phyloP scores from a whole-genome alignment of 2,888 invertebrate genomes.

The Pachydiplax longipennis region DNA sequence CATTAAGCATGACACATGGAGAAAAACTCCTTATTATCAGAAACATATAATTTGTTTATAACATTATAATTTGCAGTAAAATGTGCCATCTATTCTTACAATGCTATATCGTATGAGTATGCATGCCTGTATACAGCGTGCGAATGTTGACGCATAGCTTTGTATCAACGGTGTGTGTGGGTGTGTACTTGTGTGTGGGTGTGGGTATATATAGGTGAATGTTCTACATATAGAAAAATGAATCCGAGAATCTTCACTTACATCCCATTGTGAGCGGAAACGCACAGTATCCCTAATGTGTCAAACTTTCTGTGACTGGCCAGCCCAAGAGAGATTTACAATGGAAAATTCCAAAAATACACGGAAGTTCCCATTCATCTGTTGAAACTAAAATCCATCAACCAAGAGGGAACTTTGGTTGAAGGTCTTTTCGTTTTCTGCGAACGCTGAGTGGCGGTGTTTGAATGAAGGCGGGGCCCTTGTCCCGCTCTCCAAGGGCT shows the following conservation, averaged over 20 bases:
- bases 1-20: too few species aligned
- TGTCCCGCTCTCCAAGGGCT: neutral
- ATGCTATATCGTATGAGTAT: too few species aligned
- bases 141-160: too few species aligned
- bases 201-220: too few species aligned
- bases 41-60: too few species aligned
- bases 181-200: neutral
- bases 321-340: neutral
- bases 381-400: neutral
- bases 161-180: neutral
- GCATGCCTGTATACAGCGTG: too few species aligned
- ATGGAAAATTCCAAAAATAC: neutral
- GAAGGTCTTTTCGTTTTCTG: neutral
- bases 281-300: neutral
- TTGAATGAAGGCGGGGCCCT: neutral
- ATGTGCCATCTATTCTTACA: too few species aligned
- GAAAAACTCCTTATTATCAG: too few species aligned
- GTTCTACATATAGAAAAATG: neutral
- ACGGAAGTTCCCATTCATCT: neutral
- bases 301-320: neutral
- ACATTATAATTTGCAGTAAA: too few species aligned
- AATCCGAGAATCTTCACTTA: neutral
- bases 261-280: neutral
- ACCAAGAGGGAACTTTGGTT: neutral
- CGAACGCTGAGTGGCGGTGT: neutral